Conservation (phyloP, 2,888 invertebrate species). For the Apocheima hispidaria region DNA sequence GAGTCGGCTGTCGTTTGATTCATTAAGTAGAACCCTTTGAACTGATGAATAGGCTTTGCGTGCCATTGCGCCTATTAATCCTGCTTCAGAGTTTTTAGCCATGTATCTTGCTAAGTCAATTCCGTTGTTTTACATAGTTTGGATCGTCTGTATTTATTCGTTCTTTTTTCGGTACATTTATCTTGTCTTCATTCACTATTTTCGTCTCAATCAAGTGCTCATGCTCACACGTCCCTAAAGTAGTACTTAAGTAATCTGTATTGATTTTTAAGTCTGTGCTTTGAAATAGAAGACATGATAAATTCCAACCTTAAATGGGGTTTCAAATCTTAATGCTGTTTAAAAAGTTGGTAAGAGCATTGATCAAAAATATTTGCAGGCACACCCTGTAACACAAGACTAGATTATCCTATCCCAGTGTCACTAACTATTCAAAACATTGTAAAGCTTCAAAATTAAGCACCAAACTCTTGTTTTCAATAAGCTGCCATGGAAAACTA, state of each 20-base stretch:
- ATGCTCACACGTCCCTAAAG: background rate
- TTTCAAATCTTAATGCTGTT: background rate
- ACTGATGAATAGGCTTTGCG: slow-evolving; percentile 67
- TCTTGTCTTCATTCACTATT: slow-evolving; percentile 54
- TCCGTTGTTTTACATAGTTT: slow-evolving; percentile 58
- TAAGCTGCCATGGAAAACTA: slow-evolving; percentile 22
- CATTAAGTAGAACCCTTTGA: slow-evolving; percentile 79
- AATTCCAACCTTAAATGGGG: background rate
- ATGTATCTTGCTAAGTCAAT: slow-evolving; percentile 48
- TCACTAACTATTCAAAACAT: background rate
- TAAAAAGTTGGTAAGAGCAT: background rate
- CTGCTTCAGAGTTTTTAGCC: slow-evolving; percentile 61
- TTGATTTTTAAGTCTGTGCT: background rate
- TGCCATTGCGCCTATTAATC: slow-evolving; percentile 66
- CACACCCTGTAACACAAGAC: background rate
- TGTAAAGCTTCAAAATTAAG: slow-evolving; percentile 2
- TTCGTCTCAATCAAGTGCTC: slow-evolving; percentile 14
- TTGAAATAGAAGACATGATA: background rate
- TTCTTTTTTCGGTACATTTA: slow-evolving; percentile 53
- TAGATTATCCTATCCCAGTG: background rate
- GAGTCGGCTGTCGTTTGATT: slow-evolving; percentile 81
- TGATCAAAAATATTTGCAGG: background rate
- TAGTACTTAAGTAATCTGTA: background rate
- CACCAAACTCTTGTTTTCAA: slow-evolving; percentile 3
- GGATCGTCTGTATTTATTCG: slow-evolving; percentile 51